phyloP scores from a whole-genome alignment of 30 jellyfish, hydroid and myxozoan species.

The Pseudorhiza aurosa region DNA sequence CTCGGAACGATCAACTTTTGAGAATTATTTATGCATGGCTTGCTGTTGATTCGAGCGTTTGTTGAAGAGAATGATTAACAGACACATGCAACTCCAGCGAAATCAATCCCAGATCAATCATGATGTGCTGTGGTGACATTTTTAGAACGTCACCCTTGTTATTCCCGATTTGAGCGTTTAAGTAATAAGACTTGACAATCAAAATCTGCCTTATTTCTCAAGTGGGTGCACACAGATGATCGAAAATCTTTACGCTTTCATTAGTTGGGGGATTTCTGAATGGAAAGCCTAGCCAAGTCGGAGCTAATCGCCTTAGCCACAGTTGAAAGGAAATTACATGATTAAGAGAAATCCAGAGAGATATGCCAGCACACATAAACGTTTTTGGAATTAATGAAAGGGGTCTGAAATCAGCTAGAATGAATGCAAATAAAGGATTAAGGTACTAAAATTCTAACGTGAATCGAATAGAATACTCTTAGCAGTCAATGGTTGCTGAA shows the following conservation, averaged over 20 bases:
- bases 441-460: not conserved
- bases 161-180: no score
- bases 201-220: not conserved
- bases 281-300: not conserved
- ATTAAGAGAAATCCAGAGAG: slow-evolving; percentile 6
- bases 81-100: no score
- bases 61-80: no score
- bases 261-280: not conserved
- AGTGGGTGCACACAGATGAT: not conserved
- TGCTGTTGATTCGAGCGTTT: no score
- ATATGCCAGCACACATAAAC: not conserved
- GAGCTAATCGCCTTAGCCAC: not conserved
- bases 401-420: not conserved
- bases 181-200: not conserved
- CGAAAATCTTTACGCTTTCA: not conserved
- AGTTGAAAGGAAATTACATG: slow-evolving; percentile 1
- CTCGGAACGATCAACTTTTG: no score
- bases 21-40: no score
- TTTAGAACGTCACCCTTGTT: no score
- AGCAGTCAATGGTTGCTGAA: no score
- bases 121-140: no score
- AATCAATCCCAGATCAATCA: no score
- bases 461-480: no score
- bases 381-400: not conserved
- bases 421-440: slow-evolving; percentile 13